Base-by-base conservation (phyloP, 92 coral and sea anemone genomes). In the Plumapathes pennacea region DNA sequence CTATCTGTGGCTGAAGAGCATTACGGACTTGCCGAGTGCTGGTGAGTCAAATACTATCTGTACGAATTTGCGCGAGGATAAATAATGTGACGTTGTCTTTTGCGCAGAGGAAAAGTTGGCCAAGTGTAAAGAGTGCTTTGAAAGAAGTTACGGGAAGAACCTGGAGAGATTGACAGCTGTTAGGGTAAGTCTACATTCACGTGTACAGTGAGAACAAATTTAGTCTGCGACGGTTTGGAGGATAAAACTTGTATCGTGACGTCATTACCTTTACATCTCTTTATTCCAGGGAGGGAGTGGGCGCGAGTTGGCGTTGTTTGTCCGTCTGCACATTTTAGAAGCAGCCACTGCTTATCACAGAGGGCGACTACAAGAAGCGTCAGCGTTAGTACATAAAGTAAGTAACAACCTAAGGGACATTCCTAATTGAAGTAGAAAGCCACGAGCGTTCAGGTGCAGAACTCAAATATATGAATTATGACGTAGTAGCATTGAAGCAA, bases 81-180 rank as follows among this genome's bases (percentile, higher is more conserved):
- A 11, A 6, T 29, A 32, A 11, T 40, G 24, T 12, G 12, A 1
- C 15, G 40, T 15, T 27, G 0, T 18, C 30, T 45, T 24, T 25
- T 27, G n/a, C 46, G 12, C 50, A 90, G 97, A 91, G 50, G 81
- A 74, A 32, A 83, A 76, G 61, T 65, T 91, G 32, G 50, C 60
- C 26, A 91, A 65, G 41, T 78, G 96, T 19, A 72, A 87, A 66
- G 89, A 71, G 21, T 86, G 97, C 40, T 87, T 91, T 59, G 77
- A 87, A 60, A 79, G 61, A 55, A 91, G 97, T 67, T 91, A 91
- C 48, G 97, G 97, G 20, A 69, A 71, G 64, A 83, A 91, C 51
- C 67, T 87, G 25, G 97, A 88, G 41, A 72, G 96, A 52, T 81
- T 91, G 49, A 74, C 78, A 15, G 71, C 76, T 20, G 85, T 91